Base-by-base conservation (phyloP, 2,888 invertebrate genomes). In the Agrotis ipsilon region DNA sequence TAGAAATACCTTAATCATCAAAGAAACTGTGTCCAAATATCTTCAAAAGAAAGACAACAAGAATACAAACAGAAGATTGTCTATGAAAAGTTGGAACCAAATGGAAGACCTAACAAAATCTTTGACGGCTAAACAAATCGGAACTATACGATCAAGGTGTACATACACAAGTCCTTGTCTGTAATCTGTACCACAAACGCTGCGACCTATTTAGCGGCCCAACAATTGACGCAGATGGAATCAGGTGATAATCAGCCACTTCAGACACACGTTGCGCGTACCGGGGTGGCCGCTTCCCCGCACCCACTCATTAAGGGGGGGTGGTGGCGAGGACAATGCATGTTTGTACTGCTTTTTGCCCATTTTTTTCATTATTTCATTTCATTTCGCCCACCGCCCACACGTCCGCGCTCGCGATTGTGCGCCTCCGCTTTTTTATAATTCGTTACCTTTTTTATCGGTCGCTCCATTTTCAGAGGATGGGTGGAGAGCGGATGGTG, bases 311-410 rank as follows among this genome's bases (percentile, higher is more conserved):
- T 95, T 95, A 95, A 93, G 92, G 93, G 93, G 82, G 93, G 92
- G 84, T 88, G 92, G 92, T 79, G 82, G 90, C 84, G 90, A 92
- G 95, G 95, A 96, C 96, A 96, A 96, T 96, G 96, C 96, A 96
- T 96, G 96, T 96, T 96, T 96, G 96, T 95, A 92, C 94, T 96
- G 94, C 94, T 96, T 96, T 96, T 96, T 96, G 95, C 92, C 94
- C 96, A 96, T 96, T 96, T 96, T 96, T 96, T 96, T 95, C 96
- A 96, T 96, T 96, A 96, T 96, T 96, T 96, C 96, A 96, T 96
- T 96, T 96, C 96, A 96, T 96, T 96, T 95, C 96, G 91, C 95
- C 95, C 95, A 91, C 96, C 96, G 89, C 89, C 94, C 93, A 92
- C 95, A 94, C 95, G 94, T 95, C 94, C 95, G 94, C 96, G 94